Conservation (phyloP, 2,888 invertebrate species). For the Orthonychiurus folsomi region DNA sequence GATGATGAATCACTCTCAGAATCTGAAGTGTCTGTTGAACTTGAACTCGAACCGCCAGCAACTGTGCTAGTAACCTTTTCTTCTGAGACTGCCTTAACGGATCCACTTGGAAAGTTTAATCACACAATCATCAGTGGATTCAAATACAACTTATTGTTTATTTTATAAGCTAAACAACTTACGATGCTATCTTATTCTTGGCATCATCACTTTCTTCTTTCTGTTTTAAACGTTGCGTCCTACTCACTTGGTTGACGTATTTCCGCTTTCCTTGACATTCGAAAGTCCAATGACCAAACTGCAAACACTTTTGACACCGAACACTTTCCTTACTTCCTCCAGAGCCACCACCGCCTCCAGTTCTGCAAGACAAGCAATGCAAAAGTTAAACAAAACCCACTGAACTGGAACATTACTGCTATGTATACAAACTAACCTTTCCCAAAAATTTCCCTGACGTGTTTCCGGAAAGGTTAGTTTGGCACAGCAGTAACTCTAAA, state of each 20-base stretch:
- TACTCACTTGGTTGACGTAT: not conserved
- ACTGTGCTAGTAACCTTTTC: not conserved
- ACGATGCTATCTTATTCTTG: not conserved
- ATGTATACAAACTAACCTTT: not conserved
- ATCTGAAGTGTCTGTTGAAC: not conserved
- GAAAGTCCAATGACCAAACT: slow-evolving; percentile 5
- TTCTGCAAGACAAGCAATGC: not conserved
- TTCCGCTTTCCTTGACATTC: slow-evolving; percentile 3
- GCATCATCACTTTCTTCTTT: not conserved
- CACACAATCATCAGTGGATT: too few relatives aligned
- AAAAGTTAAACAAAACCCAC: too few relatives aligned
- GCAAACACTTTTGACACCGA: slow-evolving; percentile 8
- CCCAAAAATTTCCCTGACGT: not conserved
- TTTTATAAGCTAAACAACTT: too few relatives aligned
- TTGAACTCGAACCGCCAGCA: not conserved
- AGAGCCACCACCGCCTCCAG: not conserved
- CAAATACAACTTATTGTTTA: too few relatives aligned
- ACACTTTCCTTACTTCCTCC: not conserved
- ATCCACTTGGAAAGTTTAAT: too few relatives aligned
- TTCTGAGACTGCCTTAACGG: not conserved
- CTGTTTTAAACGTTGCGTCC: not conserved
- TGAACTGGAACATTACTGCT: not conserved
- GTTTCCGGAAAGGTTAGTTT: slow-evolving; percentile 3
- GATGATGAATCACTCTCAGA: not conserved
- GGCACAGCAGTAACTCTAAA: too few relatives aligned